phyloP scores from a whole-genome alignment of 2,888 invertebrate species.

The Crocallis elinguaria region DNA sequence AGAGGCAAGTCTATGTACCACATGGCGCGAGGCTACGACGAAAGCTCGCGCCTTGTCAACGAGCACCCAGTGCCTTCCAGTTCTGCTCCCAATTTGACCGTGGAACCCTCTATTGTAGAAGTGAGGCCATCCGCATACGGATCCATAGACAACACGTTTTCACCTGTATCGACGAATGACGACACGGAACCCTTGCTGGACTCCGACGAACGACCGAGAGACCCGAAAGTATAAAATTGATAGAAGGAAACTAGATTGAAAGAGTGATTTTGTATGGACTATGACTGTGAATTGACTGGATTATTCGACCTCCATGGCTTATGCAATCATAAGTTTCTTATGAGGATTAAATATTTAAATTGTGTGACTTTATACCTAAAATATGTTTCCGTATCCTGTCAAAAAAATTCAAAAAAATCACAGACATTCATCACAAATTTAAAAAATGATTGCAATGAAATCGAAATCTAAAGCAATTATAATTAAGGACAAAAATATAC shows the following conservation, averaged over 20 bases:
- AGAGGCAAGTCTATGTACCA: slow-evolving; percentile 91
- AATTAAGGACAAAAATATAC: no score
- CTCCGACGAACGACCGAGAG: slow-evolving; percentile 35
- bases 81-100: slow-evolving; percentile 66
- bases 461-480: no score
- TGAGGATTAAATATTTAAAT: no score
- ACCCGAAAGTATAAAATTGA: slow-evolving; percentile 58
- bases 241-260: slow-evolving; percentile 6
- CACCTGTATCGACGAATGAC: slow-evolving; percentile 52
- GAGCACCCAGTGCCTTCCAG: slow-evolving; percentile 62
- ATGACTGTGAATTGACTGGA: no score
- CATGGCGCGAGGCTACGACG: slow-evolving; percentile 88
- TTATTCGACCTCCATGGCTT: no score
- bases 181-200: slow-evolving; percentile 67
- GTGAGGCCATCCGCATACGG: slow-evolving; percentile 69
- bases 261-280: slow-evolving; percentile 16
- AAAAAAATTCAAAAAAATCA: no score
- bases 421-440: no score
- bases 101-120: slow-evolving; percentile 61
- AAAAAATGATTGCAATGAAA: no score
- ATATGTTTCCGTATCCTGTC: no score
- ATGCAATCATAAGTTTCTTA: no score
- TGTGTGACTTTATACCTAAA: no score
- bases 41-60: slow-evolving; percentile 78
- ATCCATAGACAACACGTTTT: slow-evolving; percentile 64